phyloP scores from a whole-genome alignment of 2,888 invertebrate species.

The Resseliella maxima region DNA sequence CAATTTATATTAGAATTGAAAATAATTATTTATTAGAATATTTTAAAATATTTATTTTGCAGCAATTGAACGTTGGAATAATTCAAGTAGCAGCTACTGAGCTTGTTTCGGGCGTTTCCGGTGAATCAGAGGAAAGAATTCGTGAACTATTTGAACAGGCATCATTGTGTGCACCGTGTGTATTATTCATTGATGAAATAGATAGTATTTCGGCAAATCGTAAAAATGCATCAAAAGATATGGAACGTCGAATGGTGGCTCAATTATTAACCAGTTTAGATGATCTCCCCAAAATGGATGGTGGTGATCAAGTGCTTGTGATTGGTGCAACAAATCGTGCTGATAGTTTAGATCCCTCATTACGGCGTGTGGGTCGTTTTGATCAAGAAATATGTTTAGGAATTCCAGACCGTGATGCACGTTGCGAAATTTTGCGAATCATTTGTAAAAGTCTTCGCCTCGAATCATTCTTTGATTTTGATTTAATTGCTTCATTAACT shows the following conservation, averaged over 20 bases:
- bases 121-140: slow-evolving; percentile 94
- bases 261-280: slow-evolving; percentile 92
- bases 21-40: neutral
- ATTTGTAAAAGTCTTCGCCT: slow-evolving; percentile 79
- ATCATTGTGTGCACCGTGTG: slow-evolving; percentile 77
- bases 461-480: slow-evolving; percentile 77
- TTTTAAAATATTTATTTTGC: slow-evolving; percentile 58
- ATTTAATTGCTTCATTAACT: slow-evolving; percentile 82
- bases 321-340: slow-evolving; percentile 97
- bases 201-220: slow-evolving; percentile 95
- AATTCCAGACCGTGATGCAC: slow-evolving; percentile 87
- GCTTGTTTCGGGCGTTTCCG: slow-evolving; percentile 92
- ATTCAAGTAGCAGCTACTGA: slow-evolving; percentile 92
- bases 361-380: slow-evolving; percentile 91
- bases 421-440: slow-evolving; percentile 80
- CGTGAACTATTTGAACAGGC: slow-evolving; percentile 92
- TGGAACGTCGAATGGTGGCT: slow-evolving; percentile 95
- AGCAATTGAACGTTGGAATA: slow-evolving; percentile 86
- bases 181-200: slow-evolving; percentile 95
- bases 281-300: slow-evolving; percentile 68
- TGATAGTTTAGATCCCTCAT: slow-evolving; percentile 90
- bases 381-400: slow-evolving; percentile 94
- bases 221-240: slow-evolving; percentile 90
- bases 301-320: slow-evolving; percentile 72
- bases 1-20: neutral